phyloP scores from a whole-genome alignment of 2,113 vertebrate genomes.

The Cricetomys ansorgei region DNA sequence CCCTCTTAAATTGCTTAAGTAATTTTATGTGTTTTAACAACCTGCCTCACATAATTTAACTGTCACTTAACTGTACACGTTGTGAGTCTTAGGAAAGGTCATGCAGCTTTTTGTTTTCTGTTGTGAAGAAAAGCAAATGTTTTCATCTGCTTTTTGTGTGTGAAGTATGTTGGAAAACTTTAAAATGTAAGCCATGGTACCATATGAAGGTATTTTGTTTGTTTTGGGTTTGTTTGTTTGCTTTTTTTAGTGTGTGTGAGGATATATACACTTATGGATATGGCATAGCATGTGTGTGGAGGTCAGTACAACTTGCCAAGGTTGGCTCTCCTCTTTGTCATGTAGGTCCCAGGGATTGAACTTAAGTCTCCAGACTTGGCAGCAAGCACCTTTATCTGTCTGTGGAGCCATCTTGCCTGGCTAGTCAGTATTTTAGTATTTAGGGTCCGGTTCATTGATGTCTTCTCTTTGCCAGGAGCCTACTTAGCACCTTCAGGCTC shows the following conservation, averaged over 20 bases:
- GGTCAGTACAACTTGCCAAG: not conserved
- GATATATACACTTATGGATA: not conserved
- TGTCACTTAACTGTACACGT: not conserved
- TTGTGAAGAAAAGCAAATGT: not conserved
- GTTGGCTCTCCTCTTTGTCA: not conserved
- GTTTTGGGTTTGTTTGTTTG: too few species aligned
- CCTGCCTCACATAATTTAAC: not conserved
- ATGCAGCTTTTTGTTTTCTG: not conserved
- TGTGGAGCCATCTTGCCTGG: not conserved
- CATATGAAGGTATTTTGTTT: not conserved
- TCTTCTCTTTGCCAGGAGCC: not conserved
- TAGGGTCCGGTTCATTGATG: not conserved
- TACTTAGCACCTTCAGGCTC: not conserved
- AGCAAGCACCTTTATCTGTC: not conserved
- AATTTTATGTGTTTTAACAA: not conserved
- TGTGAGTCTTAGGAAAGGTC: constrained; percentile 36
- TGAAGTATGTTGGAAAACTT: constrained; percentile 10
- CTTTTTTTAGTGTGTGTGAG: not conserved
- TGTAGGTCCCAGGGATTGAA: not conserved
- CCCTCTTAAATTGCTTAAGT: not conserved
- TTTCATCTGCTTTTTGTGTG: not conserved
- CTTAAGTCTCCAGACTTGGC: not conserved
- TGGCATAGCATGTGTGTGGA: not conserved
- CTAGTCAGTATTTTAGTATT: not conserved
- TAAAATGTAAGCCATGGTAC: constrained; percentile 1